Evolutionary conservation across 2,797 vertebrate species (phyloP).

Genomic region (Hoplostethus mediterraneus): DNA sequence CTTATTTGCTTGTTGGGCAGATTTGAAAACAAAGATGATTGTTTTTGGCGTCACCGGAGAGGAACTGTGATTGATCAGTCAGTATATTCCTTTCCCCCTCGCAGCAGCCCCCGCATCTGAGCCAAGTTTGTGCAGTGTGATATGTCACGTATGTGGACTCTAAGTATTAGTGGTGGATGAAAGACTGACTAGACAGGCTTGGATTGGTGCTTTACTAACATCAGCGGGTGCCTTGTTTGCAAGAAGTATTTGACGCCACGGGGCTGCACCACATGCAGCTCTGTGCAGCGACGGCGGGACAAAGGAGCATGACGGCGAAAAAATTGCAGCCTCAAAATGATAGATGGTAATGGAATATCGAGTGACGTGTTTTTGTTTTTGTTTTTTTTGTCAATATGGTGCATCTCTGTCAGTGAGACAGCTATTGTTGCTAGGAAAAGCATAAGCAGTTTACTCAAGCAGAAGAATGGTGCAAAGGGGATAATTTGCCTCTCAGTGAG

Average conservation of each 20-base stretch:
- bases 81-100: neutral
- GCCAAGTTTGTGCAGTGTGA: conserved; percentile 4
- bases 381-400: conserved; percentile 38
- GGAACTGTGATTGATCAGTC: conserved; percentile 17
- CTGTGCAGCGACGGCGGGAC: conserved; percentile 13
- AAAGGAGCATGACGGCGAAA: conserved; percentile 45
- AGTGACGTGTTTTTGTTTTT: conserved; percentile 49
- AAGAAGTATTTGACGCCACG: conserved; percentile 18
- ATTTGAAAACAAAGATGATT: neutral
- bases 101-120: conserved; percentile 5
- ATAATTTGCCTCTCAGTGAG: conserved; percentile 61
- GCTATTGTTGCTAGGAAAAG: conserved; percentile 42
- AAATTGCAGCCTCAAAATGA: conserved; percentile 51
- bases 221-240: conserved; percentile 44
- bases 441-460: conserved; percentile 53
- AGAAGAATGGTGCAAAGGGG: conserved; percentile 38
- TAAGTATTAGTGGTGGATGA: conserved; percentile 24
- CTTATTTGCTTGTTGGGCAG: neutral
- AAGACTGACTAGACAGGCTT: conserved; percentile 6
- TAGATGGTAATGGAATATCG: conserved; percentile 56
- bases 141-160: conserved; percentile 11
- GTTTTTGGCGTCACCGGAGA: conserved; percentile 1
- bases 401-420: conserved; percentile 38
- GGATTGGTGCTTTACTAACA: conserved; percentile 31
- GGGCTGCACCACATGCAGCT: conserved; percentile 20